Conservation (phyloP, 2,797 vertebrate species). For the Streptopelia turtur region DNA sequence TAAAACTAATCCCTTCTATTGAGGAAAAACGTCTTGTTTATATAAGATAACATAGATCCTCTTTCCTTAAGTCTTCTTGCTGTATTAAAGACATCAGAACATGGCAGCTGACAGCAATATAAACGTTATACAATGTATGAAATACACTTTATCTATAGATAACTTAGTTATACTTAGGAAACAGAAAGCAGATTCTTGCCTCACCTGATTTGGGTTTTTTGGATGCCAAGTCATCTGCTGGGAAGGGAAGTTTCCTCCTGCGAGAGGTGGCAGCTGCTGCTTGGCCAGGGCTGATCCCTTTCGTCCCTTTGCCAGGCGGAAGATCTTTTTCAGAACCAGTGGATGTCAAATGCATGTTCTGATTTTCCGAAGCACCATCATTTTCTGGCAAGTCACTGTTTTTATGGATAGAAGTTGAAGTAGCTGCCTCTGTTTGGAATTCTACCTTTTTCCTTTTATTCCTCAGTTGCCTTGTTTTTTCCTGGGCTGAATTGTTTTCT, state of each 20-base stretch:
- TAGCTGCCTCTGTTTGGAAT: neutral
- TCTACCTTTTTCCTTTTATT: neutral
- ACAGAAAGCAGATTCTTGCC: neutral
- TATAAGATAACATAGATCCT: fast-evolving
- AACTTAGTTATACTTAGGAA: neutral
- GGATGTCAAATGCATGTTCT: neutral
- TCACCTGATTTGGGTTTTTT: slow-evolving; percentile 54
- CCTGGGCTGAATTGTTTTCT: neutral
- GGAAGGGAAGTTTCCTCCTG: neutral
- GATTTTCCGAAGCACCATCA: fast-evolving
- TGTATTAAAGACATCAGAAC: no score
- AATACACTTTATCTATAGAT: fast-evolving
- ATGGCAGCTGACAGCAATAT: neutral
- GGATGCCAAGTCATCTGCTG: neutral
- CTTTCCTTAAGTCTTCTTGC: neutral
- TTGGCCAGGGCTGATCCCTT: neutral
- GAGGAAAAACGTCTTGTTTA: neutral
- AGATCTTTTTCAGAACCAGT: neutral
- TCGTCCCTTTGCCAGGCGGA: neutral
- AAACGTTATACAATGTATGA: no score
- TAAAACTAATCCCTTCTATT: neutral
- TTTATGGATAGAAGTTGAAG: neutral
- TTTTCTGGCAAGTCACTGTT: neutral
- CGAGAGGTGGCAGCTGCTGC: neutral
- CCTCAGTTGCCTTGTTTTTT: neutral